Evolutionary conservation across 2,797 vertebrate genomes (phyloP).

Genomic region (Peromyscus eremicus): DNA sequence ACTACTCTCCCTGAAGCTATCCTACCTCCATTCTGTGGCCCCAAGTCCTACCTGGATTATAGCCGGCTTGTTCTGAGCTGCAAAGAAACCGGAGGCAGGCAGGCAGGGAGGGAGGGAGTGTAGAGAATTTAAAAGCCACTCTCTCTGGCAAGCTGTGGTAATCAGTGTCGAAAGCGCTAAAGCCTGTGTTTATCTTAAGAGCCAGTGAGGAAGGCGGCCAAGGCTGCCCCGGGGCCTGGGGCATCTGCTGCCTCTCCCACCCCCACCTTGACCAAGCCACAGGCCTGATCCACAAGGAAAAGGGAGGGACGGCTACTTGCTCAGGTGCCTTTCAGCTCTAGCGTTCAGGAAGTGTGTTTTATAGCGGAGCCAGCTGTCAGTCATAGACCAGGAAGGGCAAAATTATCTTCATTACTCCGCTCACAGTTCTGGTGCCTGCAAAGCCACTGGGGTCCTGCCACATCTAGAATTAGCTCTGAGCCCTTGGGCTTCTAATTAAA

Average conservation of each 20-base stretch:
- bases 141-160: not conserved
- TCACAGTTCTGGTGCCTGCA: not conserved
- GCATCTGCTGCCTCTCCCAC: not conserved
- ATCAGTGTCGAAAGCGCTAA: not conserved
- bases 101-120: too few species aligned
- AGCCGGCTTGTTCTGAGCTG: not conserved
- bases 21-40: not conserved
- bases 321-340: conserved; percentile 18
- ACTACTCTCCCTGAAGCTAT: not conserved
- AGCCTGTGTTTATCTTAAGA: not conserved
- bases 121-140: not conserved
- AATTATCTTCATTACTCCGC: conserved; percentile 23
- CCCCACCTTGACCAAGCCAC: not conserved
- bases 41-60: not conserved
- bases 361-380: conserved; percentile 16
- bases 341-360: not conserved
- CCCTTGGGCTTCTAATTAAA: conserved; percentile 71
- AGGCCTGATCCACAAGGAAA: rapidly evolving
- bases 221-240: not conserved
- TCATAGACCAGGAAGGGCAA: conserved; percentile 15
- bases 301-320: not conserved
- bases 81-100: not conserved
- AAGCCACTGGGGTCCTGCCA: conserved; percentile 23
- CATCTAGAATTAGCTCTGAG: conserved; percentile 58
- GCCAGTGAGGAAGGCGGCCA: not conserved